A percentile compares a stretch with the other conserved stretches of the same genome.
These are phyloP conservation scores for Cephonodes hylas DNA, from an alignment of 2,888 invertebrate genomes.

Conservation along the genomic window DNA sequence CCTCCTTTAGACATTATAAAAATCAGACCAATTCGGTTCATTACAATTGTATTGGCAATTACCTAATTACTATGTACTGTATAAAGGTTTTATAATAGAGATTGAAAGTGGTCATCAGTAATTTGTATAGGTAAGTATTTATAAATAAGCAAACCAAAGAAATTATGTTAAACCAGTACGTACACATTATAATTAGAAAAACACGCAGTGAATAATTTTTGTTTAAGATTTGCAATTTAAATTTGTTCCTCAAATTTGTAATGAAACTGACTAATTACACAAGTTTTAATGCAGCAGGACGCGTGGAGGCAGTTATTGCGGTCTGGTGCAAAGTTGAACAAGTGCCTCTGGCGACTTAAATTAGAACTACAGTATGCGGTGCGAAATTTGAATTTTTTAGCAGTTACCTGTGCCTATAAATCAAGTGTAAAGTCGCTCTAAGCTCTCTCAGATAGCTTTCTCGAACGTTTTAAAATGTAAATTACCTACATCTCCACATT, in stretches of 20 bases:
- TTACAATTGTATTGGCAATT: too few relatives aligned
- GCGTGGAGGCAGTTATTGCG: slow-evolving; percentile 47
- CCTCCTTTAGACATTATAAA: too few relatives aligned
- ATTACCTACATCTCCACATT: slow-evolving; percentile 42
- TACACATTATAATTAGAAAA: neutral
- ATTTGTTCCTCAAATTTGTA: slow-evolving; percentile 23
- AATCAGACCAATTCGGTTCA: too few relatives aligned
- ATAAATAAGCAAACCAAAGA: neutral
- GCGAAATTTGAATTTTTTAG: slow-evolving; percentile 76
- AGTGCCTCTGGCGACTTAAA: slow-evolving; percentile 39
- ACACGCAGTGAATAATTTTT: neutral
- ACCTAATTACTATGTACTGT: too few relatives aligned
- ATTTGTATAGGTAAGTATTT: too few relatives aligned
- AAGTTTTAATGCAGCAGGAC: slow-evolving; percentile 6
- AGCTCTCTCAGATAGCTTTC: slow-evolving; percentile 68
- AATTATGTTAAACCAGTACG: too few relatives aligned
- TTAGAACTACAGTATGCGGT: slow-evolving; percentile 45
- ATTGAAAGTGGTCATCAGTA: too few relatives aligned
- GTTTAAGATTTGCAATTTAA: slow-evolving; percentile 23
- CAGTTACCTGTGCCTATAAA: slow-evolving; percentile 78
- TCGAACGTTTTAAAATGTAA: slow-evolving; percentile 76
- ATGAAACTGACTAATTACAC: slow-evolving; percentile 14
- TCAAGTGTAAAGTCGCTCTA: slow-evolving; percentile 72
- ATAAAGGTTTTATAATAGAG: too few relatives aligned
- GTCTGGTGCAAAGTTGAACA: slow-evolving; percentile 49